Percentiles rank a stretch among this genome's conserved stretches.
phyloP scores from a whole-genome alignment of 2,888 invertebrate species.

The Spodoptera picta region DNA sequence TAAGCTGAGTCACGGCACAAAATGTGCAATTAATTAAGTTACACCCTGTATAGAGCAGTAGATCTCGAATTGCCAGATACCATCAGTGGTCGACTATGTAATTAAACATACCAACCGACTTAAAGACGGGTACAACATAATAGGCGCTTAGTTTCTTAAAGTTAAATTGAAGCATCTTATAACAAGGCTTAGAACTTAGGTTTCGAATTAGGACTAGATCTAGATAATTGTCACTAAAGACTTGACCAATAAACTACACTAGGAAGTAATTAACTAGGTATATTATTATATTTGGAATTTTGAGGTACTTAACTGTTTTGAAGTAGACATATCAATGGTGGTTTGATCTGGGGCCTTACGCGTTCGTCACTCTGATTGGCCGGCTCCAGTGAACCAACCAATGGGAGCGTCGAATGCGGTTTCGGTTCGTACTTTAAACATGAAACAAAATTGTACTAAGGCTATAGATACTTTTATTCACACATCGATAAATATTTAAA shows the following conservation, averaged over 20 bases:
- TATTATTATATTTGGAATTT: too few species aligned
- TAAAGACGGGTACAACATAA: conserved; percentile 58
- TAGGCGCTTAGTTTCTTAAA: conserved; percentile 53
- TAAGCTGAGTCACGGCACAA: too few species aligned
- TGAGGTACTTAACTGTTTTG: too few species aligned
- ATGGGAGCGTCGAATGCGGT: too few species aligned
- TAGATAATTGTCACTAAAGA: conserved; percentile 18
- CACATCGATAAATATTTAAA: too few species aligned
- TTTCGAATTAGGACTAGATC: conserved; percentile 10
- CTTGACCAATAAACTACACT: conserved; percentile 8
- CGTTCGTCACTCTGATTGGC: too few species aligned
- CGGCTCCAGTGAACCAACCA: too few species aligned
- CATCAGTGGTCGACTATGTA: conserved; percentile 20
- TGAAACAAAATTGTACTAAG: too few species aligned
- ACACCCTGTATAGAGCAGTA: neutral
- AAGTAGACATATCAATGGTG: too few species aligned
- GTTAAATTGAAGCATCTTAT: conserved; percentile 53
- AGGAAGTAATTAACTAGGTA: neutral
- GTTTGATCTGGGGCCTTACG: too few species aligned
- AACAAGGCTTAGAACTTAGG: conserved; percentile 35
- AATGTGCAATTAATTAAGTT: neutral
- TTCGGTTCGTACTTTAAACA: too few species aligned
- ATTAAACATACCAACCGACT: conserved; percentile 56
- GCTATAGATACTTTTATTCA: too few species aligned
- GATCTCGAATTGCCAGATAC: conserved; percentile 2